Percentiles rank a stretch among this genome's conserved stretches.
Conservation (phyloP, 2,888 invertebrate species). For the Limnephilus auricula region DNA sequence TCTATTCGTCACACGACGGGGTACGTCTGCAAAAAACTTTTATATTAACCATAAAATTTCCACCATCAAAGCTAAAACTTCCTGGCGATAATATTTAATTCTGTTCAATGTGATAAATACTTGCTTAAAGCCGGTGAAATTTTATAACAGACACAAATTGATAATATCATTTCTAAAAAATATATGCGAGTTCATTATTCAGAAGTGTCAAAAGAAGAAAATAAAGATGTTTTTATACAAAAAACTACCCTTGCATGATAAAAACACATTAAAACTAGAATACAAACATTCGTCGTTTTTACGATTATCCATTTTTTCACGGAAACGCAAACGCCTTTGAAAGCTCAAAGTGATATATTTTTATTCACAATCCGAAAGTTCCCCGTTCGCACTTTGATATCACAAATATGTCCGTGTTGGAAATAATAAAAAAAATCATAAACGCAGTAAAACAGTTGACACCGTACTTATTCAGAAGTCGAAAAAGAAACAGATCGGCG, state of each 20-base stretch:
- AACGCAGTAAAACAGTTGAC: constrained; percentile 34
- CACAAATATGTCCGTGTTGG: constrained; percentile 32
- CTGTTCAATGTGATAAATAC: background rate
- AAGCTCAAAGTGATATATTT: constrained; percentile 36
- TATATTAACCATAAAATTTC: background rate
- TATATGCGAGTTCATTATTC: background rate
- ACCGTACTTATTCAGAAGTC: constrained; percentile 8
- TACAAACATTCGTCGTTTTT: constrained; percentile 25
- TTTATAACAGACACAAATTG: background rate
- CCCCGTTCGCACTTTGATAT: constrained; percentile 23
- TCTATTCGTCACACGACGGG: background rate
- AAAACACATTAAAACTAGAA: constrained; percentile 34
- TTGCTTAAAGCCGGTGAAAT: background rate
- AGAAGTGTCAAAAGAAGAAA: constrained; percentile 14
- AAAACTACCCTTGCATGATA: constrained; percentile 33
- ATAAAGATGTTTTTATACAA: constrained; percentile 31
- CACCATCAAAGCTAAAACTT: background rate
- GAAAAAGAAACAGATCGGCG: constrained; percentile 14
- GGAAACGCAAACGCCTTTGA: constrained; percentile 5
- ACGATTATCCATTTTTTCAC: constrained; percentile 11
- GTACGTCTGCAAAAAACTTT: background rate
- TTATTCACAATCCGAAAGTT: constrained; percentile 23
- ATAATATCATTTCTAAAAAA: too few relatives aligned
- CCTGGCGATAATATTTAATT: background rate
- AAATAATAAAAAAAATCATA: constrained; percentile 38